Base-by-base conservation (phyloP, 2,113 vertebrate species). In the Balaeniceps rex region DNA sequence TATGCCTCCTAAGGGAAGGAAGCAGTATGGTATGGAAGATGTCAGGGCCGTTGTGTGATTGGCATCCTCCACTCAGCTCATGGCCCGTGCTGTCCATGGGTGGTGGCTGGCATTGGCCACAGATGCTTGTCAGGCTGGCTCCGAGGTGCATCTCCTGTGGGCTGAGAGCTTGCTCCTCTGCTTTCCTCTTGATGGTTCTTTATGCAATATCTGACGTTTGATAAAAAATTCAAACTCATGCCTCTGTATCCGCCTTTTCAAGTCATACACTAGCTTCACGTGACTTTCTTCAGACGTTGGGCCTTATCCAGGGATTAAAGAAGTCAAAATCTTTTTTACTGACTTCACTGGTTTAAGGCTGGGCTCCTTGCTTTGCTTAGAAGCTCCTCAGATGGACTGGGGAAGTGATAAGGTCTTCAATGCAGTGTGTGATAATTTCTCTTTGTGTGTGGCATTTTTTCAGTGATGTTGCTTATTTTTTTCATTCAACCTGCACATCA, bases 401-500 rank as follows among this genome's bases (percentile, higher is more conserved):
- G 47, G 52, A 90, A 74, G 22, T 25, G 36, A 51, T 83, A 72
- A 93, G 26, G 13, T 24, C 61, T 94, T 79, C 44, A 89, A 38
- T 81, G 46, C 36, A 17, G 5, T 6, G 4, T 23, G 51, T 52
- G 54, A 57, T 83, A 86, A 77, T 91, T 95, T 90, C 29, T 75
- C 22, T 78, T 96, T 92, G 31, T 49, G 36, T 76, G 54, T 63
- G 54, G 6, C 15, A 51, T 42, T 91, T 85, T 94, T 94, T 89
- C 75, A 95, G 65, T 71, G 21, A 72, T 19, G 4, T 33, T 70
- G n/a, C 10, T 87, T 82, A 77, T 88, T 69, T 85, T 75, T 70
- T 88, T 87, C 90, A 83, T 96, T 90, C 90, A 94, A 64, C 79
- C 92, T 86, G 87, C 69, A 68, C 34, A 88, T 80, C 65, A 70